Evolutionary conservation across 1,140 invertebrate genomes (phyloP).

Genomic region (Lasioglossum baleicum): DNA sequence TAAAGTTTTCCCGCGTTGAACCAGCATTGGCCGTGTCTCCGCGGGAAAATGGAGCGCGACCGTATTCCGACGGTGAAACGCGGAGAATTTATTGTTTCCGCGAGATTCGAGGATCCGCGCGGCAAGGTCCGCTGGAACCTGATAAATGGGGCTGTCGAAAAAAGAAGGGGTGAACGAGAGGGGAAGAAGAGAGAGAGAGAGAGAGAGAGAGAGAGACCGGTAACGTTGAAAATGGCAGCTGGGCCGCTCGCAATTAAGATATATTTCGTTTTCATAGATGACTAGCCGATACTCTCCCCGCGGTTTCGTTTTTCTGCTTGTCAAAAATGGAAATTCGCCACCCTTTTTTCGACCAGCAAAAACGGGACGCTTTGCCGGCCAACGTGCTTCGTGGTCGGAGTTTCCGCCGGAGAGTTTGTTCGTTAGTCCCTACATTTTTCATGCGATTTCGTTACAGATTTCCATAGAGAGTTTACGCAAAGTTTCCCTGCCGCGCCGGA

Average conservation of each 20-base stretch:
- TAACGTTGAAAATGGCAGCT: background rate
- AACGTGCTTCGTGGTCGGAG: background rate
- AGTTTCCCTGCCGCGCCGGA: no score
- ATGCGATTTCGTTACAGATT: slow-evolving; percentile 1
- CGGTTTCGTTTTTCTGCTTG: slow-evolving; percentile 6
- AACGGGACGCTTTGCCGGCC: background rate
- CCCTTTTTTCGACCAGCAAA: background rate
- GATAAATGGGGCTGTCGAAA: slow-evolving; percentile 27
- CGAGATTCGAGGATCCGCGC: slow-evolving; percentile 1
- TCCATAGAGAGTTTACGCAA: background rate
- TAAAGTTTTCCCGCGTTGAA: background rate
- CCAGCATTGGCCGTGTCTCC: no score
- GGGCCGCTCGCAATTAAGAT: slow-evolving; percentile 10
- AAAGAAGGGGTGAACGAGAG: background rate
- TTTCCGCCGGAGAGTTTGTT: background rate
- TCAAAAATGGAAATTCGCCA: slow-evolving; percentile 33
- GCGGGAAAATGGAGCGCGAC: background rate
- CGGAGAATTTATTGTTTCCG: slow-evolving; percentile 25
- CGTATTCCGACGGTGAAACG: background rate
- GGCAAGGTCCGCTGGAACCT: slow-evolving; percentile 10
- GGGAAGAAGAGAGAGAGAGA: background rate
- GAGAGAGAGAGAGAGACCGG: background rate
- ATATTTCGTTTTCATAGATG: slow-evolving; percentile 25
- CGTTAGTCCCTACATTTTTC: background rate
- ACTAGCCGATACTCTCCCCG: background rate